Evolutionary conservation across 2,888 invertebrate species (phyloP).

Genomic region (Synanthedon tipuliformis): DNA sequence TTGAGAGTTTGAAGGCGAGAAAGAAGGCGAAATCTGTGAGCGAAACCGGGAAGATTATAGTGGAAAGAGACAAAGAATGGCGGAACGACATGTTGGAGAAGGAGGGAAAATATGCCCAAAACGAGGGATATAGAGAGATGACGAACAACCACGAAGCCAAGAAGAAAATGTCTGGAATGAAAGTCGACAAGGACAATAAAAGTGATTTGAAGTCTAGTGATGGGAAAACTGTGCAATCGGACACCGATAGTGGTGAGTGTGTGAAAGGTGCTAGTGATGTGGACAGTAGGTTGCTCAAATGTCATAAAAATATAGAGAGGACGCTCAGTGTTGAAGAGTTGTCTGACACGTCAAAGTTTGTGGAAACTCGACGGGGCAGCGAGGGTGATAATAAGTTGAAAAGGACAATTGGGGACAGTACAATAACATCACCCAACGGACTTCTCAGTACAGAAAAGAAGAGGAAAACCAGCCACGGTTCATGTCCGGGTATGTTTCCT

Average conservation of each 20-base stretch:
- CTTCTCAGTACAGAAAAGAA: conserved; percentile 73
- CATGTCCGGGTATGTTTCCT: conserved; percentile 52
- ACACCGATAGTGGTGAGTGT: conserved; percentile 32
- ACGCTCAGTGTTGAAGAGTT: conserved; percentile 44
- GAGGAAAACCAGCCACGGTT: conserved; percentile 71
- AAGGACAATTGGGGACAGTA: conserved; percentile 59
- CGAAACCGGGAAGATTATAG: conserved; percentile 34
- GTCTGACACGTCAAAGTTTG: conserved; percentile 8
- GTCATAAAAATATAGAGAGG: conserved; percentile 47
- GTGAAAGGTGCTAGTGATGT: conserved; percentile 51
- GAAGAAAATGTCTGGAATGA: conserved; percentile 51
- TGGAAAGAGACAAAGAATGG: conserved; percentile 66
- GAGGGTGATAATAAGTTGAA: conserved; percentile 38
- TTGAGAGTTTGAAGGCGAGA: conserved; percentile 50
- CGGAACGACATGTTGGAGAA: conserved; percentile 69
- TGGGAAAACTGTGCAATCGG: conserved; percentile 45
- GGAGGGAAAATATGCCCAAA: conserved; percentile 65
- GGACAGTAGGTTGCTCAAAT: conserved; percentile 48
- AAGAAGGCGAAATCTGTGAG: conserved; percentile 52
- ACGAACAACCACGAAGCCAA: conserved; percentile 53
- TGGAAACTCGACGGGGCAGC: conserved; percentile 6
- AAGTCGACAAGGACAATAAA: conserved; percentile 48
- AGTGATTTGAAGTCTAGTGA: conserved; percentile 54
- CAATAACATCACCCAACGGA: conserved; percentile 69
- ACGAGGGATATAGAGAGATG: conserved; percentile 64